Evolutionary conservation across 1,140 invertebrate species (phyloP), one percentile per base, ranked within the genome.

Genomic region (Cataglyphis hispanica): DNA sequence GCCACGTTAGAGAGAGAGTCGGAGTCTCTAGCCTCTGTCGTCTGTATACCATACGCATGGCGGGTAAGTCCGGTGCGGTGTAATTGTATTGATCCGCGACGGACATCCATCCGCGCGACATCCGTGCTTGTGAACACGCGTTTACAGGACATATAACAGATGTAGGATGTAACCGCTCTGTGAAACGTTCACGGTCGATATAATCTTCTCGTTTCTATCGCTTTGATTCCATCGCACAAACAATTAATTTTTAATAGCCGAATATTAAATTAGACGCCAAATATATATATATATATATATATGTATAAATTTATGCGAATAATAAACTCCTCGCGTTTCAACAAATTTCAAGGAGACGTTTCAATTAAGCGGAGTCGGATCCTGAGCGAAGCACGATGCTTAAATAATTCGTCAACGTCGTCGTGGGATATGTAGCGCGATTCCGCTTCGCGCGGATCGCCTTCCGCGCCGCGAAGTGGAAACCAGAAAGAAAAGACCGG

Each of bases 81-180:
- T 89, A 89, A 89, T 89, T 89, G 84, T 89, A 89, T 89, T 63
- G 87, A 89, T 89, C 88, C 53, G 70, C 80, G 88, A 86, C 66
- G 78, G 67, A 83, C 67, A 56, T 50, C 37, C 25, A 34, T 56
- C 27, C 19, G 37, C 56, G 67, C 78, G 67, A 74, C 78, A 27
- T 10, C 40, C 66, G 19, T 61, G 66, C 37, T 60, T 72, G 78
- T 53, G 67, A 72, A 72, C 67, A 61, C 53, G 78, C 50, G 67
- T 74, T 46, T 74, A 83, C 78, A 10, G 67, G 56, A 83, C 56
- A 60, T n/a, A n/a, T 83, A 61, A 72, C 67, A 46, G 69, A 61
- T 46, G 78, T 61, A 61, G 34, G 46, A 72, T 72, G 37, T 60
- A 43, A 80, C 46, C 31, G 11, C 19, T 43, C 53, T 1, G 34